Evolutionary conservation across 2,888 invertebrate genomes (phyloP).

Genomic region (Bembecia ichneumoniformis): DNA sequence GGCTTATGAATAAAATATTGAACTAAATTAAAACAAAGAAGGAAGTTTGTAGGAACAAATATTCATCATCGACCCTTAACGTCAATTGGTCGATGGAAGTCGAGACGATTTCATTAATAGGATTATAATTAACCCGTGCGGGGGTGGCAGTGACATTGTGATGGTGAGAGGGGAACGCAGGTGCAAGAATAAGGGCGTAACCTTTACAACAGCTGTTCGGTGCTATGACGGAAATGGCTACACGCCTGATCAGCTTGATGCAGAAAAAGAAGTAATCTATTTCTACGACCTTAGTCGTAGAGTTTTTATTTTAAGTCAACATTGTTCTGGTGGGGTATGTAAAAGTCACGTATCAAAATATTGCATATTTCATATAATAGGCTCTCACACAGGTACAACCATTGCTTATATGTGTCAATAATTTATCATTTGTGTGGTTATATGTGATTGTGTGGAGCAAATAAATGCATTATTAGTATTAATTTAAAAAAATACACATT

Average conservation of each 20-base stretch:
- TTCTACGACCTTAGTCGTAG: constrained; percentile 26
- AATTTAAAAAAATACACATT: too few relatives aligned
- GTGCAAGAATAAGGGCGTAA: constrained; percentile 61
- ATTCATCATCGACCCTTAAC: constrained; percentile 32
- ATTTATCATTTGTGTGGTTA: too few relatives aligned
- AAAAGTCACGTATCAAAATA: too few relatives aligned
- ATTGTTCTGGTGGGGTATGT: background rate
- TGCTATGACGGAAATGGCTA: constrained; percentile 45
- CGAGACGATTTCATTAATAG: constrained; percentile 50
- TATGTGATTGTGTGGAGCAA: too few relatives aligned
- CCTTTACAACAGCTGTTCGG: constrained; percentile 63
- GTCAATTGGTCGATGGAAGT: constrained; percentile 33
- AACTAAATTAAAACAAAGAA: constrained; percentile 16
- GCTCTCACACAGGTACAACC: too few relatives aligned
- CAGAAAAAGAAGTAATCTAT: constrained; percentile 49
- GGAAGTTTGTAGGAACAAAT: constrained; percentile 26
- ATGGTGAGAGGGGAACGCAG: constrained; percentile 35
- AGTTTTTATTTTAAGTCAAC: constrained; percentile 2
- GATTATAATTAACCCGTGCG: constrained; percentile 51
- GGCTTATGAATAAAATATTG: constrained; percentile 21
- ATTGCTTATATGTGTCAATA: too few relatives aligned
- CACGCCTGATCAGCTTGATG: constrained; percentile 31
- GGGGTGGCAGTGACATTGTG: constrained; percentile 30
- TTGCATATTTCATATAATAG: too few relatives aligned
- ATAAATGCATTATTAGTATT: too few relatives aligned